A percentile compares a stretch with the other conserved stretches of the same genome.
Conservation (phyloP, 2,888 invertebrate species). For the Osmoderma eremita region DNA sequence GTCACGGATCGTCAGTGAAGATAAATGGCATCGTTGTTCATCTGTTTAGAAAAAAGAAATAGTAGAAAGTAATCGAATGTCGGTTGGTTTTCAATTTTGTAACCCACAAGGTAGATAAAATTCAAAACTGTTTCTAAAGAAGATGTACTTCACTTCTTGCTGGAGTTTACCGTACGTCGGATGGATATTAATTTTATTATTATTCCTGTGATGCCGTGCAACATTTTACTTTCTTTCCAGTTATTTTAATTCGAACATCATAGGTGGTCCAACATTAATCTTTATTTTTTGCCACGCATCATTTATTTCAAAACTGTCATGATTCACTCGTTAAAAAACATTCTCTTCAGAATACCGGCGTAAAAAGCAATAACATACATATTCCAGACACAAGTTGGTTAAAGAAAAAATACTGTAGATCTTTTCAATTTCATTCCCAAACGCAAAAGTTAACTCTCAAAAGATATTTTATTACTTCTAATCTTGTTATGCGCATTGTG, state of each 20-base stretch:
- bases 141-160: too few species aligned
- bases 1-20: conserved; percentile 14
- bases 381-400: not conserved
- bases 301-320: conserved; percentile 17
- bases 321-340: conserved; percentile 13
- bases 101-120: too few species aligned
- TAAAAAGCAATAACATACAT: conserved; percentile 13
- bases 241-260: conserved; percentile 6
- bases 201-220: not conserved
- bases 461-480: too few species aligned
- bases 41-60: not conserved
- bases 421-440: too few species aligned
- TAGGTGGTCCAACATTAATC: conserved; percentile 29
- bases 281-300: conserved; percentile 24
- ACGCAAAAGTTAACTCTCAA: too few species aligned
- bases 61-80: not conserved
- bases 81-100: not conserved
- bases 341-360: not conserved
- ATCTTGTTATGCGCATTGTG: too few species aligned
- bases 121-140: too few species aligned
- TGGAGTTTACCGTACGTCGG: too few species aligned
- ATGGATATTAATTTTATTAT: conserved; percentile 7
- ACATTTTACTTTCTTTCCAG: conserved; percentile 4
- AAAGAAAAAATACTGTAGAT: too few species aligned
- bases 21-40: not conserved